Conservation (phyloP, 2,113 vertebrate species). For the Oplegnathus fasciatus region DNA sequence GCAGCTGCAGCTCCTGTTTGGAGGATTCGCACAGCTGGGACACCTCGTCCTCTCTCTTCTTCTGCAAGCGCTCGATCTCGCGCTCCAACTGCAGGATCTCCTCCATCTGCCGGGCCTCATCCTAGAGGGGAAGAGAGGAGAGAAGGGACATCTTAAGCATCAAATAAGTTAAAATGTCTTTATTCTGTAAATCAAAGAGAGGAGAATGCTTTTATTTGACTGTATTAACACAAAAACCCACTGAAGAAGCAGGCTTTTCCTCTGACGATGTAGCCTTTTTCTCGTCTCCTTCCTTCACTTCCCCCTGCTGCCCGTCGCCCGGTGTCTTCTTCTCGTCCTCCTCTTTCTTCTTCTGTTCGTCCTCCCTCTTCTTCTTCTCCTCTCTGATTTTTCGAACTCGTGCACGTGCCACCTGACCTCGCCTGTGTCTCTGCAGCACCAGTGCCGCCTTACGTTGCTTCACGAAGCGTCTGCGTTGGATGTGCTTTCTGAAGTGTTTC, state of each 20-base stretch:
- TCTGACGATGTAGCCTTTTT: constrained; percentile 31
- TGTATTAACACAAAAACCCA: neutral
- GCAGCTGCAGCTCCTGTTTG: constrained; percentile 88
- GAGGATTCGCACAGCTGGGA: constrained; percentile 89
- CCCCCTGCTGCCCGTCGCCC: constrained; percentile 75
- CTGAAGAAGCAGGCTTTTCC: constrained; percentile 4
- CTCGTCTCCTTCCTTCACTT: constrained; percentile 26
- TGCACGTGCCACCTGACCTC: constrained; percentile 88
- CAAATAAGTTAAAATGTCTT: neutral
- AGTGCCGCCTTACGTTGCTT: constrained; percentile 82
- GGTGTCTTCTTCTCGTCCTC: constrained; percentile 78
- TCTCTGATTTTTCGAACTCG: constrained; percentile 84
- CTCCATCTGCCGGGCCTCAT: constrained; percentile 90
- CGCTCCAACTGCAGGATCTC: constrained; percentile 91
- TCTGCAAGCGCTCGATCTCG: constrained; percentile 92
- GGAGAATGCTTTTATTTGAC: neutral
- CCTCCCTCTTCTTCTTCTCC: constrained; percentile 78
- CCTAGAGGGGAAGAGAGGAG: constrained; percentile 58
- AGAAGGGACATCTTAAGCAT: no score
- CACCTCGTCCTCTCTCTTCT: constrained; percentile 90
- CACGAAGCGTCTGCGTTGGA: constrained; percentile 82
- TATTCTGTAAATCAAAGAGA: neutral
- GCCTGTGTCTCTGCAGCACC: constrained; percentile 89
- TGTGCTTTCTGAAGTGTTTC: constrained; percentile 88
- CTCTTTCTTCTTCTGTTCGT: constrained; percentile 80